phyloP scores from a whole-genome alignment of 1,140 invertebrate genomes.

The Dolichoris vasculosae region DNA sequence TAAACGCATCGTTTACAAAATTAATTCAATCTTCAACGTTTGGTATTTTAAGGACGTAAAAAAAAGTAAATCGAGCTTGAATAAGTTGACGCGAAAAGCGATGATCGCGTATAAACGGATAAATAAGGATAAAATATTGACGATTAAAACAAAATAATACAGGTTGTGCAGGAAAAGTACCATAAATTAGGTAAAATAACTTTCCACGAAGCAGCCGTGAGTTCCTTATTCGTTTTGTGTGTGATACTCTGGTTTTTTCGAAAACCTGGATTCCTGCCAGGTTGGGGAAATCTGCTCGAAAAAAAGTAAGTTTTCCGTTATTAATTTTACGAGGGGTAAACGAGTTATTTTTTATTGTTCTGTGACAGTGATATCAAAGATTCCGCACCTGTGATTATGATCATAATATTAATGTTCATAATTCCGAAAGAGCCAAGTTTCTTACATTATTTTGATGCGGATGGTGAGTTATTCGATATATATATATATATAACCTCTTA shows the following conservation, averaged over 20 bases:
- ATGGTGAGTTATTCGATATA: conserved; percentile 57
- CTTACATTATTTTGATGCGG: conserved; percentile 76
- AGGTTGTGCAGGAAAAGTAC: conserved; percentile 81
- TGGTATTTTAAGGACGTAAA: too few species aligned
- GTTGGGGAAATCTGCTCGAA: conserved; percentile 80
- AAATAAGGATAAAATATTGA: neutral
- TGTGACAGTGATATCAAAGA: conserved; percentile 79
- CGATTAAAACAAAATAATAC: neutral
- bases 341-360: neutral
- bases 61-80: too few species aligned
- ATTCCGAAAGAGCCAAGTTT: conserved; percentile 83
- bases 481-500: neutral
- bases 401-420: conserved; percentile 85
- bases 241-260: conserved; percentile 90
- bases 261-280: conserved; percentile 84
- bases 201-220: conserved; percentile 85
- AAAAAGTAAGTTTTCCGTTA: conserved; percentile 67
- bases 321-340: too few species aligned
- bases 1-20: too few species aligned
- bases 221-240: conserved; percentile 84
- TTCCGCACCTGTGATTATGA: conserved; percentile 85
- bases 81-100: too few species aligned
- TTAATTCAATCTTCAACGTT: too few species aligned
- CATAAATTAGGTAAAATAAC: conserved; percentile 83
- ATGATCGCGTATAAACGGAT: too few species aligned